Base-by-base conservation (phyloP, 2,797 vertebrate species). In the Potorous gilbertii region DNA sequence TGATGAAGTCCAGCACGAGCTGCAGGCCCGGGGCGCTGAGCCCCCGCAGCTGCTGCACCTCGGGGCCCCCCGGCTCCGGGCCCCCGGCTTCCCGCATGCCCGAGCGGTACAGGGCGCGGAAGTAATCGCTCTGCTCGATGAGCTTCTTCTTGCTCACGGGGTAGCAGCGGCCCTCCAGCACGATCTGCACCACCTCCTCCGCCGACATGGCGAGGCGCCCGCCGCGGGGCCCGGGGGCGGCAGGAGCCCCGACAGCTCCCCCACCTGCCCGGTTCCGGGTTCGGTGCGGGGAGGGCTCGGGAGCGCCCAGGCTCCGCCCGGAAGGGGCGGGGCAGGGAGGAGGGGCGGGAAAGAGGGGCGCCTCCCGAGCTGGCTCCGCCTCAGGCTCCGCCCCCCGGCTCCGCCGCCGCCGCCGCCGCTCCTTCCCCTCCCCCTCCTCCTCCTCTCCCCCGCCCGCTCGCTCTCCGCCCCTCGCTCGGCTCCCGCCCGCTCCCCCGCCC, bases 51-150 rank as follows among this genome's bases (percentile, higher is more conserved):
- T 99, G 99, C 98, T 99, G 99, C 98, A 99, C 99, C 95, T 99
- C 99, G 66, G 97, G 98, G 97, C 99, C 99, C 55, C 98, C 99
- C 0, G 98, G 99, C 96, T 99, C 99, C 5, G 89, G 92, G 98
- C 99, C 98, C 92, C 98, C 99, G 31, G 99, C 99, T 98, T 99
- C 99, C 95, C 99, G 98, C 99, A 99, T 99, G n/a, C 99, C 99
- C 11, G 99, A 99, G 98, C 99, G 99, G 98, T 99, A 99, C 24
- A 99, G 98, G 0, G 99, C 99, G 52, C 99, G 99, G 98, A 99
- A 99, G 97, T 99, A 99, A 98, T 99, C 99, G 97, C 99, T 99
- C 98, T 99, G 99, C 98, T 99, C 99, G 34, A 99, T 99, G 91
- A 99, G 99, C 98, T 99, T 99, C 96, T 98, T 99, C 97, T 99